Percentiles rank a stretch among this genome's conserved stretches.
Evolutionary conservation across 2,888 invertebrate species (phyloP).

Genomic region (Corbicula japonica): DNA sequence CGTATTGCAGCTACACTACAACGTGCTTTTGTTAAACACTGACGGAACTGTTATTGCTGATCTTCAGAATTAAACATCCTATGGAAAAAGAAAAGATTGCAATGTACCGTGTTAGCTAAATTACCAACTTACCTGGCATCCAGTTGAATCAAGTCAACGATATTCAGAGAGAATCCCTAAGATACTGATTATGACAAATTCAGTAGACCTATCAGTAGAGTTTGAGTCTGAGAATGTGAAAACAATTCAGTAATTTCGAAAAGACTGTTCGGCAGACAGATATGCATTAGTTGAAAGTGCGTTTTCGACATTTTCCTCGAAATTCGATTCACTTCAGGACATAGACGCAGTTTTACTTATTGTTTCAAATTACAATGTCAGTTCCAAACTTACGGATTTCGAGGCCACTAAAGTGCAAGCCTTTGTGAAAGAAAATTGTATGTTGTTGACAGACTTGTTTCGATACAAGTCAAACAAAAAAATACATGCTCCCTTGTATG

Average conservation of each 20-base stretch:
- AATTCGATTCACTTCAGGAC: background rate
- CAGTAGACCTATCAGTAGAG: background rate
- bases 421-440: conserved; percentile 4
- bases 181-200: conserved; percentile 9
- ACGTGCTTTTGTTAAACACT: conserved; percentile 7
- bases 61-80: conserved; percentile 29
- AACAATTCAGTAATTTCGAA: background rate
- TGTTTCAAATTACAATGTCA: background rate
- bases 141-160: background rate
- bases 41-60: conserved; percentile 25
- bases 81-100: conserved; percentile 23
- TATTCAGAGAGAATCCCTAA: background rate
- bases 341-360: conserved; percentile 15
- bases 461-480: conserved; percentile 2
- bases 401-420: conserved; percentile 1
- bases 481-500: background rate
- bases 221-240: background rate
- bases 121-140: conserved; percentile 23
- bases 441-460: conserved; percentile 1
- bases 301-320: background rate
- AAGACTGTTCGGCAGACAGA: background rate
- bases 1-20: conserved; percentile 24
- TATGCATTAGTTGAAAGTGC: background rate
- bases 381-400: background rate
- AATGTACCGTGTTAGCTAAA: conserved; percentile 28